phyloP scores from a whole-genome alignment of 1,140 invertebrate genomes.

The Helicoverpa zea region DNA sequence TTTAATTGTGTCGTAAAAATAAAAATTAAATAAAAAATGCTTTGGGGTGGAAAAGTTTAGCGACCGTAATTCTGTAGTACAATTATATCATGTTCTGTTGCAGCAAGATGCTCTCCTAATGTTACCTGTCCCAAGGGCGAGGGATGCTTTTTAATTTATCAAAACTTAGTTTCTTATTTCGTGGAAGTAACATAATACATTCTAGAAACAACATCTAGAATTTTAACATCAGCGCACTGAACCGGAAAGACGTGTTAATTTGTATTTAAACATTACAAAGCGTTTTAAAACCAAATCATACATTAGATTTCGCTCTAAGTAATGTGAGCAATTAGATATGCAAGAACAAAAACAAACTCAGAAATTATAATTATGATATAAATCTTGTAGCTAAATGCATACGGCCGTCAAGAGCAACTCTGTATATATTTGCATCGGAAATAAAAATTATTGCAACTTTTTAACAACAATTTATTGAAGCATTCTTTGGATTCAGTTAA shows the following conservation, averaged over 20 bases:
- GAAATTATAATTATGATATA: slow-evolving; percentile 34
- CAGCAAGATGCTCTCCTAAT: slow-evolving; percentile 75
- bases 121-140: slow-evolving; percentile 77
- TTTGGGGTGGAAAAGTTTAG: slow-evolving; percentile 82
- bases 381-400: slow-evolving; percentile 39
- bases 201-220: slow-evolving; percentile 5
- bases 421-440: slow-evolving; percentile 8
- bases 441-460: neutral
- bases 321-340: slow-evolving; percentile 8
- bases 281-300: slow-evolving; percentile 14
- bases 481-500: slow-evolving; percentile 3
- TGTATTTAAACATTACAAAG: slow-evolving; percentile 13
- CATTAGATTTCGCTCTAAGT: neutral
- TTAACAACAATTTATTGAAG: neutral
- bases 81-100: slow-evolving; percentile 80
- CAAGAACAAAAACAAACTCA: slow-evolving; percentile 25
- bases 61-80: slow-evolving; percentile 76
- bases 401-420: slow-evolving; percentile 22
- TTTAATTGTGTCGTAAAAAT: slow-evolving; percentile 86
- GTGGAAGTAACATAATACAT: slow-evolving; percentile 26
- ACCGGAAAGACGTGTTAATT: slow-evolving; percentile 17
- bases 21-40: slow-evolving; percentile 86
- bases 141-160: slow-evolving; percentile 48
- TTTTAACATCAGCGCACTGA: neutral
- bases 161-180: slow-evolving; percentile 44